Evolutionary conservation across 2,888 invertebrate genomes (phyloP).

Genomic region (Anoplius nigerrimus): DNA sequence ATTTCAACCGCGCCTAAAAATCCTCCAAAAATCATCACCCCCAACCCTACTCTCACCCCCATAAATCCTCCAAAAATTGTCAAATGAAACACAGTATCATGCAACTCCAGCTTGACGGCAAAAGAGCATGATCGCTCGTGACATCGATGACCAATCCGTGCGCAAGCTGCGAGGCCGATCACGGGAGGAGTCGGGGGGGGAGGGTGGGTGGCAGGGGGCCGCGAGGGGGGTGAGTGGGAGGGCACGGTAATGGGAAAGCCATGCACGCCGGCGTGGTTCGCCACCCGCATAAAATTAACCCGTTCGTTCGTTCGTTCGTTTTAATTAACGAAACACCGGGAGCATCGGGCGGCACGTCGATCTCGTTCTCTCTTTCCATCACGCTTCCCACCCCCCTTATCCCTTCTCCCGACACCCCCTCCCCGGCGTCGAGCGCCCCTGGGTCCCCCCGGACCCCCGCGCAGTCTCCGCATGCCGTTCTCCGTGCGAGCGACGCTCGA

Average conservation of each 20-base stretch:
- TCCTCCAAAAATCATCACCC: too few species aligned
- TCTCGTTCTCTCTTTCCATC: constrained; percentile 38
- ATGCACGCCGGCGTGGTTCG: constrained; percentile 67
- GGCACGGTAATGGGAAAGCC: constrained; percentile 71
- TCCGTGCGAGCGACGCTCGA: constrained; percentile 18
- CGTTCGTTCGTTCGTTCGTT: constrained; percentile 67
- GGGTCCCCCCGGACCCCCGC: neutral
- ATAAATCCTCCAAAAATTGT: too few species aligned
- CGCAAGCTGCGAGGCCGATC: constrained; percentile 4
- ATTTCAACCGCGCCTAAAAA: too few species aligned
- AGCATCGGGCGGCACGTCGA: constrained; percentile 55
- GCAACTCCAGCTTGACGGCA: too few species aligned
- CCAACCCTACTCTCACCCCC: too few species aligned
- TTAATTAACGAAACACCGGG: constrained; percentile 74
- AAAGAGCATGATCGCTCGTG: constrained; percentile 55
- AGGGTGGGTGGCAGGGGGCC: too few species aligned
- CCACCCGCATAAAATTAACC: constrained; percentile 74
- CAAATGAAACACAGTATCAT: too few species aligned
- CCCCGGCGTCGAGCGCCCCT: neutral
- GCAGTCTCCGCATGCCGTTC: too few species aligned
- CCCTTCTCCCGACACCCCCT: constrained; percentile 33
- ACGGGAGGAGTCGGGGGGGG: too few species aligned
- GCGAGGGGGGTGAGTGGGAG: constrained; percentile 40
- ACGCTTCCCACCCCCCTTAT: constrained; percentile 10
- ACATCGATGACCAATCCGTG: constrained; percentile 62